Base-by-base conservation (phyloP, 2,888 invertebrate species). In the Yponomeuta malinellus region DNA sequence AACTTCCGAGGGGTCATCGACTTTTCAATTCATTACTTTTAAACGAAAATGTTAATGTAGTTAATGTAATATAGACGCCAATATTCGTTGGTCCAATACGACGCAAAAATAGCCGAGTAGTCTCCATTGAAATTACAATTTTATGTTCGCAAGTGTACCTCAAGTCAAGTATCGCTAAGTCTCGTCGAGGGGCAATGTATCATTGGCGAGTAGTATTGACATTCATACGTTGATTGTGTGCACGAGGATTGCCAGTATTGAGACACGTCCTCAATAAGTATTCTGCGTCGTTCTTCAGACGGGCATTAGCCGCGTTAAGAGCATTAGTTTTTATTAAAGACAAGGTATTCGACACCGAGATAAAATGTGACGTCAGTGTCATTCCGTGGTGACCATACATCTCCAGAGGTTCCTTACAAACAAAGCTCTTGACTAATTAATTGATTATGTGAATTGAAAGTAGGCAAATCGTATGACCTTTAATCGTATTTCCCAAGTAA, bases 351-450 rank as follows among this genome's bases (percentile, higher is more conserved):
- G 76, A 74, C 75, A 75, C 72, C 74, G 74, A 77, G 75, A 76
- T 76, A 72, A 72, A 69, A 71, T 70, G 71, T 80, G 81, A 82
- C 82, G 81, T 81, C 80, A 81, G 73, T 52, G 10, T 33, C 65
- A 43, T 6, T 48, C 68, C 23, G 52, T 15, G 23, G 15, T 48
- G 68, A 48, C 68, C 68, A 52, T 52, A 52, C 29, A 48, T 37
- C 10, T 23, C 37, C 15, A 43, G 52, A 12, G 12, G 52, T 15
- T 15, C 3, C 12, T 59, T 59, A 59, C 52, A 59, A 52, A 59
- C 15, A 59, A 59, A 59, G 52, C 15, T 59, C 15, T 59, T 59
- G 15, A 5, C 15, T 15, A 59, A 59, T 59, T 59, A 59, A 59
- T 59, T 59, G 15, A 2, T 59, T 9, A 15, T 59, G 52, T 59